These are phyloP conservation scores for Gymnobelideus leadbeateri DNA, from an alignment of 2,113 vertebrate species.

Conservation along the genomic window DNA sequence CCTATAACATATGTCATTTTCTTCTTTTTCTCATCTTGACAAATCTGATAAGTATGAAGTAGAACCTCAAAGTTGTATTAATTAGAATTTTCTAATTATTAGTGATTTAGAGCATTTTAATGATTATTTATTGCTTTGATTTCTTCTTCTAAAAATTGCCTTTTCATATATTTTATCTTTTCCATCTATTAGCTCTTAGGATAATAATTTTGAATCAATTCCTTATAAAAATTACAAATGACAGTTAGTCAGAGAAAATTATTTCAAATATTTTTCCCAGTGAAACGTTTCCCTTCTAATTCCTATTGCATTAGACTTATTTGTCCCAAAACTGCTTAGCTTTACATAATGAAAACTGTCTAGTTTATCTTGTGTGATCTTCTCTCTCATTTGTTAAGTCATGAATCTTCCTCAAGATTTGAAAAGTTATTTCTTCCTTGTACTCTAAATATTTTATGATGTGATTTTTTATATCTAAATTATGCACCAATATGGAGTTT, in stretches of 20 bases:
- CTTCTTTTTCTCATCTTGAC: background rate
- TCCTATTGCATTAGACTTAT: background rate
- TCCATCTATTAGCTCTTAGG: background rate
- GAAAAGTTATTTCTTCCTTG: background rate
- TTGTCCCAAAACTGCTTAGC: background rate
- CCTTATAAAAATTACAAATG: background rate
- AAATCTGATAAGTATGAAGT: background rate
- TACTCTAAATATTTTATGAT: background rate
- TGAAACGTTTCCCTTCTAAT: background rate
- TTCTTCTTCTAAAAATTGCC: background rate
- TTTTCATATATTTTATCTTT: background rate
- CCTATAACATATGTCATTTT: background rate
- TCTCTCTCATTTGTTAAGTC: background rate
- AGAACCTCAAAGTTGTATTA: background rate
- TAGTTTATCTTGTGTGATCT: background rate
- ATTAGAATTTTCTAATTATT: background rate
- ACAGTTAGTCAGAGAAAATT: background rate
- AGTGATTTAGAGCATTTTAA: background rate
- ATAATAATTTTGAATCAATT: background rate
- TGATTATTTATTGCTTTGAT: background rate
- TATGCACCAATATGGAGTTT: too few species aligned
- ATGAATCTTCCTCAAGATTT: background rate
- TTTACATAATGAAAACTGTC: background rate
- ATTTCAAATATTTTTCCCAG: background rate
- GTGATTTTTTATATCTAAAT: background rate